A percentile compares a stretch with the other conserved stretches of the same genome.
Conservation (phyloP, 2,888 invertebrate species). For the Tolmerus cingulatus region DNA sequence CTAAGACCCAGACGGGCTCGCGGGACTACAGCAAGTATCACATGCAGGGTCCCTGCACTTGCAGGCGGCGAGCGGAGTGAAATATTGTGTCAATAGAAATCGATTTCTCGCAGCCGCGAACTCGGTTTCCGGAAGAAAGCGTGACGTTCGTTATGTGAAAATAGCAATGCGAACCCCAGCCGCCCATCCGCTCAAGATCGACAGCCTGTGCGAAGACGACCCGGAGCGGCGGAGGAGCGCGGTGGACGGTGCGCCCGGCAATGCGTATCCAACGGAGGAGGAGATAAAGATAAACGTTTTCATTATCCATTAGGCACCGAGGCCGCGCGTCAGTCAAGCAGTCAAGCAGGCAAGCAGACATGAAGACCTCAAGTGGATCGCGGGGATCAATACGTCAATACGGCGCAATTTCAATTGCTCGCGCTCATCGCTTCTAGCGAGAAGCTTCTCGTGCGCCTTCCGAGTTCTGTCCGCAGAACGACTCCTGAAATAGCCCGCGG, state of each 20-base stretch:
- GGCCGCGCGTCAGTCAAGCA: constrained; percentile 29
- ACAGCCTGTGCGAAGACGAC: neutral
- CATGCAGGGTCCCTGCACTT: neutral
- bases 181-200: neutral
- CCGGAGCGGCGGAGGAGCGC: neutral
- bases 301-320: constrained; percentile 40
- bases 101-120: constrained; percentile 17
- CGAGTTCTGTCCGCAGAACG: constrained; percentile 19
- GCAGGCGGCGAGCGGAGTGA: neutral
- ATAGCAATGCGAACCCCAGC: neutral
- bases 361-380: constrained; percentile 22
- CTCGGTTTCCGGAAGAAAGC: constrained; percentile 38
- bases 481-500: constrained; percentile 34
- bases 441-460: constrained; percentile 20
- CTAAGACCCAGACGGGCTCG: neutral
- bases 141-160: constrained; percentile 30
- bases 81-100: constrained; percentile 38
- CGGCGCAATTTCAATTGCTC: constrained; percentile 25
- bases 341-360: neutral
- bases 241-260: neutral
- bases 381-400: constrained; percentile 36
- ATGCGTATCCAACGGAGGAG: neutral
- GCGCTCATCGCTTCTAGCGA: neutral
- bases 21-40: neutral
- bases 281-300: constrained; percentile 28